Conservation (phyloP, 2,113 vertebrate species). For the Urocynchramus pylzowi region DNA sequence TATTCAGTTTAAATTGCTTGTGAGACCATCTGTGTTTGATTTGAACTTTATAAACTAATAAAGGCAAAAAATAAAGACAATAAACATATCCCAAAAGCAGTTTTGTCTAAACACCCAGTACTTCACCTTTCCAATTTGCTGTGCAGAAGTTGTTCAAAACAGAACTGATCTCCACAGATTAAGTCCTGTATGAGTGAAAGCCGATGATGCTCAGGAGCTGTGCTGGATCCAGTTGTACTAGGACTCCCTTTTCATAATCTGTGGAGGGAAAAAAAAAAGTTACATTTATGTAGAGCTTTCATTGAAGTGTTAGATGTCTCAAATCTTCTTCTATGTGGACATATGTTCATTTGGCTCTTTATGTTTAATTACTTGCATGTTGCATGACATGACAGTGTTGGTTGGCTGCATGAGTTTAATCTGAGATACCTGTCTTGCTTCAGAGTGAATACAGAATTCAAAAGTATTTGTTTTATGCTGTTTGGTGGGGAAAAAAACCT, state of each 20-base stretch:
- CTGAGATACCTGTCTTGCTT: neutral
- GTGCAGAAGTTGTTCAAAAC: neutral
- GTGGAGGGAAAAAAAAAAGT: neutral
- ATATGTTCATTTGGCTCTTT: neutral
- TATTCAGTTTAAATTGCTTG: neutral
- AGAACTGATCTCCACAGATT: neutral
- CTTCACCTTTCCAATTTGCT: slow-evolving; percentile 15
- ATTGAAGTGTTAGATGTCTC: neutral
- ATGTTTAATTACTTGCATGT: neutral
- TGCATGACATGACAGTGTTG: neutral
- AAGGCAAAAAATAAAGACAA: neutral
- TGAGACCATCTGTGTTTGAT: neutral
- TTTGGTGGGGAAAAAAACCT: neutral
- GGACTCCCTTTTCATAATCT: slow-evolving; percentile 1
- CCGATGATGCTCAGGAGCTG: neutral
- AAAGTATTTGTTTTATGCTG: neutral
- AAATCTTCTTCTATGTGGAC: neutral
- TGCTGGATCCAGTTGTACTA: neutral
- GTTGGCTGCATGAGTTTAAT: neutral
- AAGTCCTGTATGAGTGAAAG: slow-evolving; percentile 13
- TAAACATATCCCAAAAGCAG: neutral
- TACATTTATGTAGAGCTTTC: neutral
- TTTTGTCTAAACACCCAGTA: slow-evolving; percentile 22
- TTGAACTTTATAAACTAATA: neutral
- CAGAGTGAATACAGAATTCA: neutral